Base-by-base conservation (phyloP, 2,888 invertebrate genomes). In the Acanthosoma haemorrhoidale region DNA sequence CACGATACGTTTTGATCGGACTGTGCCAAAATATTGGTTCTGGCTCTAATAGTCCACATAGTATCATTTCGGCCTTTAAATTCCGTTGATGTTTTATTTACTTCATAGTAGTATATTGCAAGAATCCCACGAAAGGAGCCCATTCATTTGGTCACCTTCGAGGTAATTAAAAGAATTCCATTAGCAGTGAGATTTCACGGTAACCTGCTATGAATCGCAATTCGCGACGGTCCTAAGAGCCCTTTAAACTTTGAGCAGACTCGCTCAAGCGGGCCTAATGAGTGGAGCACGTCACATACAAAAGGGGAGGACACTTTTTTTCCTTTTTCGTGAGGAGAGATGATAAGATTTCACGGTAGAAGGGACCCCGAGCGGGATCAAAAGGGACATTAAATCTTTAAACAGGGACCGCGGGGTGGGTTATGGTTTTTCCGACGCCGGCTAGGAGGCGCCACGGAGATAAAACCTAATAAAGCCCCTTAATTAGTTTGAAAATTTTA, bases 401-500 rank as follows among this genome's bases (percentile, higher is more conserved):
- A 51, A 51, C 6, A 51, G 51, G 51, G 25, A 51, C 29, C 25
- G 51, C n/a, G n/a, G n/a, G n/a, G n/a, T n/a, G 29, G 25, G 51
- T 51, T 51, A 21, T n/a, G 51, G 51, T 51, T 51, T 51, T 51
- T 51, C 51, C 51, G 29, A n/a, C n/a, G 8, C 25, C n/a, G 51
- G 51, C 25, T 25, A 51, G 51, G 51, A 51, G 51, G n/a, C n/a
- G n/a, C n/a, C n/a, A n/a, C n/a, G n/a, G 51, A 51, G 51, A 51
- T 51, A 51, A 51, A 51, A 51, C 51, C 51, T 51, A 51, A 51
- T 51, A 51, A 51, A 51, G 51, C 51, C 29, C 51, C 51, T 51
- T 51, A 51, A 51, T 51, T 51, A 51, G 51, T 51, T 51, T 51
- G 51, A 51, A 51, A 51, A 51, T 51, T 51, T 51, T 51, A 51